These are phyloP conservation scores for Ianthella basta DNA, from an alignment of 37 sponge, comb jelly and placozoan species.

Conservation along the genomic window DNA sequence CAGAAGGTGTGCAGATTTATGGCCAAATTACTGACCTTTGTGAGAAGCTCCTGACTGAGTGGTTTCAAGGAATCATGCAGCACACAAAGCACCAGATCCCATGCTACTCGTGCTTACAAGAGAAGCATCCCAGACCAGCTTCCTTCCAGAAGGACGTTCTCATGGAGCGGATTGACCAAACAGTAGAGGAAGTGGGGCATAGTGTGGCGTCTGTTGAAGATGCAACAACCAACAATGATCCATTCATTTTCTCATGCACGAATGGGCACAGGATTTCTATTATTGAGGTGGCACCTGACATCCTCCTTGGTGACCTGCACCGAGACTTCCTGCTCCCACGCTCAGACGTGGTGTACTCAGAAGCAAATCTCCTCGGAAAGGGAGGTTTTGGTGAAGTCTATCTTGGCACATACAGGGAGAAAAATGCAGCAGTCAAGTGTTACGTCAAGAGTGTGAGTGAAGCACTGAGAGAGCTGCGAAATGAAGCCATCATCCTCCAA, in stretches of 20 bases:
- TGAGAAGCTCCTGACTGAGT: slow-evolving; percentile 69
- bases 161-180: background rate
- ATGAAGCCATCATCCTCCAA: slow-evolving; percentile 77
- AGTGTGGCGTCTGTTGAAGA: no score
- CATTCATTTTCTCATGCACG: background rate
- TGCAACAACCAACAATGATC: no score
- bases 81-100: slow-evolving; percentile 56
- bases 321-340: slow-evolving; percentile 53
- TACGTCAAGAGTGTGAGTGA: slow-evolving; percentile 19
- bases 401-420: slow-evolving; percentile 55
- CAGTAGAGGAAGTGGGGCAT: background rate
- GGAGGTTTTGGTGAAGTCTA: slow-evolving; percentile 77
- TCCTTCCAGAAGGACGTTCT: background rate
- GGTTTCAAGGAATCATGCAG: slow-evolving; percentile 76
- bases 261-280: slow-evolving; percentile 44
- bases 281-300: slow-evolving; percentile 77
- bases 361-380: slow-evolving; percentile 60
- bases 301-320: slow-evolving; percentile 68
- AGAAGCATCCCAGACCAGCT: slow-evolving; percentile 29
- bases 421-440: background rate
- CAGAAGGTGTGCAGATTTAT: slow-evolving; percentile 63
- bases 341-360: slow-evolving; percentile 48
- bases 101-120: slow-evolving; percentile 65
- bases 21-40: slow-evolving; percentile 75
- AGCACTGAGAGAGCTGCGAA: slow-evolving; percentile 70